phyloP scores from a whole-genome alignment of 1,140 invertebrate species.

The Agrilus planipennis region DNA sequence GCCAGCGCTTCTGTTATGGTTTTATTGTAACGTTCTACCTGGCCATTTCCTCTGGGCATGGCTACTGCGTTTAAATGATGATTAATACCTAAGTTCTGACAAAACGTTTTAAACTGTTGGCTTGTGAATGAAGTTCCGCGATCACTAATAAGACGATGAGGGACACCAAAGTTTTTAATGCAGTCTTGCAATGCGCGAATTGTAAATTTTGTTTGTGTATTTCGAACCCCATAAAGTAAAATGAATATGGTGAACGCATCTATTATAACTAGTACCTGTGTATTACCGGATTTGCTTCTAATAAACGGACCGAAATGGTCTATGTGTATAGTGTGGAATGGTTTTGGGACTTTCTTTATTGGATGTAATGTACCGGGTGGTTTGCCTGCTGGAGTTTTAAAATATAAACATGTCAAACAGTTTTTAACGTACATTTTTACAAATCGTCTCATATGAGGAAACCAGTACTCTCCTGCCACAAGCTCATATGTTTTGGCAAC shows the following conservation, averaged over 20 bases:
- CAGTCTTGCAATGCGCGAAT: too few relatives aligned
- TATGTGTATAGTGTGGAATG: neutral
- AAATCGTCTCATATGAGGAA: slow-evolving; percentile 13
- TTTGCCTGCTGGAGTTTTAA: slow-evolving; percentile 5
- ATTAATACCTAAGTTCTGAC: neutral
- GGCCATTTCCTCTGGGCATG: neutral
- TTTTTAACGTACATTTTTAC: slow-evolving; percentile 9
- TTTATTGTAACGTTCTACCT: neutral
- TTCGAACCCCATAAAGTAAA: neutral
- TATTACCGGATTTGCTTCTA: neutral
- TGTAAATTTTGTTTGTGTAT: too few relatives aligned
- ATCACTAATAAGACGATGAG: too few relatives aligned
- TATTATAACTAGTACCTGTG: neutral
- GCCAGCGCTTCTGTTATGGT: neutral
- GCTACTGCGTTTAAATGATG: neutral
- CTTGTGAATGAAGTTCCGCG: too few relatives aligned
- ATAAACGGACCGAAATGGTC: neutral
- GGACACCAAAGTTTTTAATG: too few relatives aligned
- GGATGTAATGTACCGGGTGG: slow-evolving; percentile 6
- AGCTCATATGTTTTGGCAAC: slow-evolving; percentile 15
- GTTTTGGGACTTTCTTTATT: neutral
- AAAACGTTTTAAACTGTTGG: neutral
- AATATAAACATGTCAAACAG: slow-evolving; percentile 8
- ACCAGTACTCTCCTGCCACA: slow-evolving; percentile 15
- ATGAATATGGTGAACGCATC: neutral